Conservation (phyloP, 2,888 invertebrate species). For the Periphyllus acericola region DNA sequence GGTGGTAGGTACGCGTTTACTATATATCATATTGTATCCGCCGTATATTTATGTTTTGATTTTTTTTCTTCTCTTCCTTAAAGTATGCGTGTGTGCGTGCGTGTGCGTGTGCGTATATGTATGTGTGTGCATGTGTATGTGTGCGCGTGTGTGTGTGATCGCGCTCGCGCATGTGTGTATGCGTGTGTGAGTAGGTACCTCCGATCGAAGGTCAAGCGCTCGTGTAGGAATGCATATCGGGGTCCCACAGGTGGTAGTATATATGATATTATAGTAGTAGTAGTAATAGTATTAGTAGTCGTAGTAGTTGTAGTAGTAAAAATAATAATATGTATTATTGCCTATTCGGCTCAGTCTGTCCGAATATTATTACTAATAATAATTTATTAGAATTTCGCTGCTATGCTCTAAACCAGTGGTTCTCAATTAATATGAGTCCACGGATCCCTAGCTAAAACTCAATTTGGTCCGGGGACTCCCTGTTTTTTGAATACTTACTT, state of each 20-base stretch:
- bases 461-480: too few species aligned
- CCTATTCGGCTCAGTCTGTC: background rate
- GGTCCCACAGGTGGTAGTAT: constrained; percentile 6
- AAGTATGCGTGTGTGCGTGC: background rate
- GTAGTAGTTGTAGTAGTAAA: background rate
- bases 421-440: too few species aligned
- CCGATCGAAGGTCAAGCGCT: constrained; percentile 51
- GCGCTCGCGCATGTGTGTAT: background rate
- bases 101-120: background rate
- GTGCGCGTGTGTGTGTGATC: background rate
- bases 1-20: constrained; percentile 8
- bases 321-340: constrained; percentile 3
- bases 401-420: too few species aligned
- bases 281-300: background rate
- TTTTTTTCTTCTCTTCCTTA: constrained; percentile 17
- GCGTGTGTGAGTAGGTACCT: background rate
- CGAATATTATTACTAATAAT: background rate
- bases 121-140: background rate
- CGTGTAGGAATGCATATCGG: constrained; percentile 51
- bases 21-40: constrained; percentile 6
- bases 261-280: background rate
- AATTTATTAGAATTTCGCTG: background rate
- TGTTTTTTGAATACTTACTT: too few species aligned
- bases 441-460: too few species aligned
- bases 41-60: constrained; percentile 35